phyloP scores from a whole-genome alignment of 1,140 invertebrate genomes.

The Drosophila kikkawai region DNA sequence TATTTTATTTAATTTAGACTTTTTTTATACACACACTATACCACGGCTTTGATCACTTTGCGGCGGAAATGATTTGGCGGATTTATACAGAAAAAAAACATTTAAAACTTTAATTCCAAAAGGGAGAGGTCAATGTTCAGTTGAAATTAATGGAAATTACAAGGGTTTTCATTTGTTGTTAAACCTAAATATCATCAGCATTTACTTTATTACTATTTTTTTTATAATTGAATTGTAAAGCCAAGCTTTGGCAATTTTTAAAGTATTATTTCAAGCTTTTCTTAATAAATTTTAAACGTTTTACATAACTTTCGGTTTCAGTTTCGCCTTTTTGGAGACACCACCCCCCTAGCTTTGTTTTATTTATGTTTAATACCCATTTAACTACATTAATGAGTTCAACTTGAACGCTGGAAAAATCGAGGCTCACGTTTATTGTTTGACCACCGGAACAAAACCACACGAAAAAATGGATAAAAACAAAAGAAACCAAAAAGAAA shows the following conservation, averaged over 20 bases:
- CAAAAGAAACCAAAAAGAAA: background rate
- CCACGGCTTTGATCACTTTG: conserved; percentile 31
- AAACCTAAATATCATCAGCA: background rate
- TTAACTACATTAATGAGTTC: conserved; percentile 77
- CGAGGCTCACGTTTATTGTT: conserved; percentile 64
- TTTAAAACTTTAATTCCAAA: conserved; percentile 36
- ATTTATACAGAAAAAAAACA: conserved; percentile 32
- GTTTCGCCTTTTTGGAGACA: conserved; percentile 26
- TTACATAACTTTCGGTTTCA: conserved; percentile 26
- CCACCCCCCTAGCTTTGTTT: conserved; percentile 28
- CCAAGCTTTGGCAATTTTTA: background rate
- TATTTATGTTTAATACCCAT: conserved; percentile 77
- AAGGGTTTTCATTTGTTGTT: background rate
- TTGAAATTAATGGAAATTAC: background rate
- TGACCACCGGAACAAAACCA: conserved; percentile 56
- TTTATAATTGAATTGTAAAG: background rate
- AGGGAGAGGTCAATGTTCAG: conserved; percentile 4
- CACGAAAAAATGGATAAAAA: conserved; percentile 15
- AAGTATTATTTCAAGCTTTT: background rate
- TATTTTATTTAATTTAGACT: conserved; percentile 48
- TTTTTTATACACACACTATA: conserved; percentile 5
- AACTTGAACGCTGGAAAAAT: conserved; percentile 26
- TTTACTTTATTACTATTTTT: background rate
- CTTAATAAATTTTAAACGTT: conserved; percentile 7
- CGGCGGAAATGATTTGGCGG: conserved; percentile 51